Base-by-base conservation (phyloP, 2,113 vertebrate species). In the Silurus asotus region DNA sequence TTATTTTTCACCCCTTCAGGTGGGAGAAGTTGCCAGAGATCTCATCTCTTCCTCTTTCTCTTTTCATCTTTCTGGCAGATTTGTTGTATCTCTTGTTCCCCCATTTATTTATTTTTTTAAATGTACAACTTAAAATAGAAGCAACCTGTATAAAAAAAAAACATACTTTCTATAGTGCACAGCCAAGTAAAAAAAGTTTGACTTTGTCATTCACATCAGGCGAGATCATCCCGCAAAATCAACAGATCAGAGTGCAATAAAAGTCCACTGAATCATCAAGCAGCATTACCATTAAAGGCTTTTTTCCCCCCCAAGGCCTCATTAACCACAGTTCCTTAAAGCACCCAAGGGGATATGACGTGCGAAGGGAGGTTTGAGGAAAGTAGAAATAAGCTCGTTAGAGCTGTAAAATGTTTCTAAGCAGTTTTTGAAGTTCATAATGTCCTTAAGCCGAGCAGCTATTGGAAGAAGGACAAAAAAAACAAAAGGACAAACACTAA, bases 321-420 rank as follows among this genome's bases (percentile, higher is more conserved):
- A 78, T 78, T 58, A 78, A 58, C n/a, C 76, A 25, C 76, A 78
- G 76, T 28, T 25, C 25, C 53, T 28, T n/a, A 78, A 58, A 78
- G 53, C 76, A 78, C 76, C 14, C 76, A 58, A 8, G 53, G 55
- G 76, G 13, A 78, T 56, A 58, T 28, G 23, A 76, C 25, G 9
- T 28, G 76, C 51, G 9, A 58, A 28, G 76, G 19, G 76, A 58
- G 13, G 53, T 28, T 78, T 78, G 28, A 78, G 48, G 20, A n/a
- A 51, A 51, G 76, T 5, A 15, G 4, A 58, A 78, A 78, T 58
- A 58, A 78, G 76, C 53, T 78, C 13, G 55, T 78, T 78, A 78
- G 58, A 58, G 53, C 53, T 37, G 14, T 55, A 58, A 58, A 78
- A 78, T 37, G 76, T 78, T 37, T 58, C n/a, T 58, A 53, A 78